Percentiles rank a stretch among this genome's conserved stretches.
These are phyloP conservation scores for Melanotaenia boesemani DNA, from an alignment of 2,797 vertebrate species.

Conservation along the genomic window DNA sequence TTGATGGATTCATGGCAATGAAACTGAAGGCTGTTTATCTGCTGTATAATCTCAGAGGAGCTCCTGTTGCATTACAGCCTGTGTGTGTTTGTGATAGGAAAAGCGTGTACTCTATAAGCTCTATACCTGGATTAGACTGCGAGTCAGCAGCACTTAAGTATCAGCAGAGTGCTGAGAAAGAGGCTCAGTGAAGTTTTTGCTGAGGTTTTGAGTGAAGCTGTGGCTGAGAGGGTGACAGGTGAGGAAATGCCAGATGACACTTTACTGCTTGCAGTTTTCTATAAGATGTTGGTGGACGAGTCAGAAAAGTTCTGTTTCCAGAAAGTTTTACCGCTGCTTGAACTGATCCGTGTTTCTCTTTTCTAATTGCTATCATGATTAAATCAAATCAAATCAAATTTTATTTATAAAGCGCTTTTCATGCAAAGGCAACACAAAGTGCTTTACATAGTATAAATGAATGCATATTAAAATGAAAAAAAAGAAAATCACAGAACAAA, in stretches of 20 bases:
- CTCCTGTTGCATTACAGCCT: slow-evolving; percentile 10
- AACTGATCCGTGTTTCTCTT: too few relatives aligned
- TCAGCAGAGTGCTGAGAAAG: background rate
- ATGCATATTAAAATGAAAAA: too few relatives aligned
- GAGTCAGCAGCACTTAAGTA: slow-evolving; percentile 8
- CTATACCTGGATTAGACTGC: background rate
- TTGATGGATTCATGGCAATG: slow-evolving; percentile 46
- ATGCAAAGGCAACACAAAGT: too few relatives aligned
- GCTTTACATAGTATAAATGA: too few relatives aligned
- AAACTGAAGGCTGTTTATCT: slow-evolving; percentile 43
- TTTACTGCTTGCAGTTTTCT: background rate
- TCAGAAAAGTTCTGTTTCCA: too few relatives aligned
- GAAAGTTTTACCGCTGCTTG: too few relatives aligned
- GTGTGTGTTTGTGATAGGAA: slow-evolving; percentile 11
- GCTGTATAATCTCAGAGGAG: background rate
- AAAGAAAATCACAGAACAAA: too few relatives aligned
- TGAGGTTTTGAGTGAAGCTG: slow-evolving; percentile 2
- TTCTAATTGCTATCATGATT: too few relatives aligned
- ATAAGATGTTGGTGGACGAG: background rate
- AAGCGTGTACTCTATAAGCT: background rate
- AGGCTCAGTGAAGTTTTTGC: background rate
- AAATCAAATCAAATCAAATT: too few relatives aligned
- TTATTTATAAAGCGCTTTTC: too few relatives aligned
- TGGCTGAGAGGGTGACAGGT: background rate
- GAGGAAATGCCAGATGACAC: slow-evolving; percentile 6